A percentile compares a stretch with the other conserved stretches of the same genome.
These are phyloP conservation scores for Meteorus sp. DNA, from an alignment of 1,140 invertebrate genomes.

Conservation along the genomic window DNA sequence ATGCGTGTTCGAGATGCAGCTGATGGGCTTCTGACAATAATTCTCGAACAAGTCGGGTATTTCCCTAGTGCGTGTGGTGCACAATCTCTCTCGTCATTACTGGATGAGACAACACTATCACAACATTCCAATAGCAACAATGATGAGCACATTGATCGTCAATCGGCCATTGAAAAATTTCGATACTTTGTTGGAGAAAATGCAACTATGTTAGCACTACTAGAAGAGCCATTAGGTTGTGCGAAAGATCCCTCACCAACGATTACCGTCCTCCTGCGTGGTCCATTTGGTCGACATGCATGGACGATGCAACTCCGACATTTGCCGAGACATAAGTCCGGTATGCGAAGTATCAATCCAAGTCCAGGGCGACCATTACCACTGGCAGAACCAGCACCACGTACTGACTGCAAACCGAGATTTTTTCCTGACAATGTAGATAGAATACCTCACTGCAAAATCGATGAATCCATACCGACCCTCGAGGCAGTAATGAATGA, in stretches of 20 bases:
- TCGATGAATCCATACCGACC: conserved; percentile 79
- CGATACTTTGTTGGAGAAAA: conserved; percentile 92
- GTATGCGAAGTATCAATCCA: conserved; percentile 68
- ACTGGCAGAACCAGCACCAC: conserved; percentile 68
- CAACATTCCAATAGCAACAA: conserved; percentile 73
- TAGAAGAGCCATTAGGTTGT: conserved; percentile 88
- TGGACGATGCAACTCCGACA: conserved; percentile 91
- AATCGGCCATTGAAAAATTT: conserved; percentile 68
- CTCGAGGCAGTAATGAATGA: conserved; percentile 72
- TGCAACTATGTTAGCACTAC: conserved; percentile 81
- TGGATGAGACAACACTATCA: conserved; percentile 85
- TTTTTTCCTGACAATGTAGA: conserved; percentile 85
- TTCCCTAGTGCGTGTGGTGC: conserved; percentile 83
- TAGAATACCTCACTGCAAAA: conserved; percentile 75
- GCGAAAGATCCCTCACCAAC: conserved; percentile 77
- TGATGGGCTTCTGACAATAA: conserved; percentile 85
- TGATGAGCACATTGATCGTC: conserved; percentile 58
- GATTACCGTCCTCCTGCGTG: conserved; percentile 80
- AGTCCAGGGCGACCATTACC: conserved; percentile 80
- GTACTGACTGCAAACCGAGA: conserved; percentile 68
- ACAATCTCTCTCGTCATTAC: conserved; percentile 80
- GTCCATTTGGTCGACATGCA: conserved; percentile 89
- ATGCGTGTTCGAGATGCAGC: conserved; percentile 95
- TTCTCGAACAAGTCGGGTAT: conserved; percentile 88
- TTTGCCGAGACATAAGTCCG: conserved; percentile 77